Evolutionary conservation across 2,888 invertebrate genomes (phyloP), one percentile per base, ranked within the genome.

Genomic region (Calliphora vomitoria): DNA sequence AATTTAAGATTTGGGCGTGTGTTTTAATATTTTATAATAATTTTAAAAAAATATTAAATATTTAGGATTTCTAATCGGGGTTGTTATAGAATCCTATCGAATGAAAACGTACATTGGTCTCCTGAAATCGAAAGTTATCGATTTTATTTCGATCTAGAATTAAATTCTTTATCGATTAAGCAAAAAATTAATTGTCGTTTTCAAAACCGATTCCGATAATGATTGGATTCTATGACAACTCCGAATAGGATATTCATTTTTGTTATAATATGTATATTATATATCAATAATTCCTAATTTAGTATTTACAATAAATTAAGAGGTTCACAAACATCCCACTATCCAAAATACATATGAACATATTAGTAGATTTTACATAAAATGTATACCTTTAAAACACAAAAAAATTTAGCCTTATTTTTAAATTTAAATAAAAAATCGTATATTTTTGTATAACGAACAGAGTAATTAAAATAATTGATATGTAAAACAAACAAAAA

Each of bases 391-490:
- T 68, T 58, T 44, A n/a, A 69, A 58, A 69, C 31, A 58, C 25
- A 15, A 20, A 66, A 20, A 66, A 80, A 69, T 50, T 50, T 64
- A 66, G 64, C 76, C 50, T 76, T 69, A 60, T 68, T 68, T 79
- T 55, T 18, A 68, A 58, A 60, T 79, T 58, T 44, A 60, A 53
- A 68, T 11, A 25, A 68, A 35, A 60, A 44, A 38, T 38, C 8
- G 2, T 31, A 58, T 58, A 20, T 20, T 60, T 60, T 60, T 60
- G 13, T 60, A 60, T 62, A 15, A 13, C 25, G 25, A 25, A 25
- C 25, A 71, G n/a, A 53, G 4, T n/a, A 38, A 55, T 18, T 55
- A 55, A 55, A 2, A 55, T 18, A 55, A 13, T 18, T 18, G 8
- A 15, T 11, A 11, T 64, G n/a, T 15, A 41, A 11, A n/a, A 15